A percentile compares a stretch with the other conserved stretches of the same genome.
These are phyloP conservation scores for Podargus strigoides DNA, from an alignment of 2,797 vertebrate species.

Conservation along the genomic window DNA sequence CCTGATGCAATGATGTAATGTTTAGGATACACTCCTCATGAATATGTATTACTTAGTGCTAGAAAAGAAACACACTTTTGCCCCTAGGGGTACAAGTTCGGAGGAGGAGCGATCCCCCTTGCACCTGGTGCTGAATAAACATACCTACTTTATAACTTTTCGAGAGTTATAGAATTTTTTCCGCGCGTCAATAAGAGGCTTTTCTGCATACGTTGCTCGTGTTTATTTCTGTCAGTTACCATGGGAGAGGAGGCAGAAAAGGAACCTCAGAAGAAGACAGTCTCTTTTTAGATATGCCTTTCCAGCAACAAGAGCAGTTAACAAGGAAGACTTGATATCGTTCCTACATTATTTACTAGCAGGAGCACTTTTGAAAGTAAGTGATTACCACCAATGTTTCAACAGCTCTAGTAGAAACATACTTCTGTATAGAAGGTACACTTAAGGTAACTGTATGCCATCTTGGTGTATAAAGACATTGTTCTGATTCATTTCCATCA, in stretches of 20 bases:
- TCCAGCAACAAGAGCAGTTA: not conserved
- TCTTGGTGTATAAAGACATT: not conserved
- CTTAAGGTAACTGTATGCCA: not conserved
- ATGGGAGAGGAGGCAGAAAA: not conserved
- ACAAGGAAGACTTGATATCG: not conserved
- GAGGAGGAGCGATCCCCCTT: no score
- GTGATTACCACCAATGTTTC: not conserved
- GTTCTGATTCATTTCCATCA: not conserved
- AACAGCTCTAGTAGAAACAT: not conserved
- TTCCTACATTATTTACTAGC: not conserved
- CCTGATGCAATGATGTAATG: no score
- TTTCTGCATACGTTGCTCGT: not conserved
- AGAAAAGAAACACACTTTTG: no score
- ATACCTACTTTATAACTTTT: no score
- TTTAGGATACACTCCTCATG: no score
- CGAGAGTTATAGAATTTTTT: no score
- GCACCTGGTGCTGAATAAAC: no score
- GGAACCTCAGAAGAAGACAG: not conserved
- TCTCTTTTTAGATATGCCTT: not conserved
- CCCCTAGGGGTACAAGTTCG: no score
- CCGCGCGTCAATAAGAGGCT: no score
- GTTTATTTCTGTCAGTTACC: not conserved
- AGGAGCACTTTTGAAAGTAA: not conserved
- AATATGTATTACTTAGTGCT: no score
- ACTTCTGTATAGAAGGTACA: not conserved